Evolutionary conservation across 2,797 vertebrate species (phyloP), one percentile per base, ranked within the genome.

Genomic region (Neopelma chrysocephalum): DNA sequence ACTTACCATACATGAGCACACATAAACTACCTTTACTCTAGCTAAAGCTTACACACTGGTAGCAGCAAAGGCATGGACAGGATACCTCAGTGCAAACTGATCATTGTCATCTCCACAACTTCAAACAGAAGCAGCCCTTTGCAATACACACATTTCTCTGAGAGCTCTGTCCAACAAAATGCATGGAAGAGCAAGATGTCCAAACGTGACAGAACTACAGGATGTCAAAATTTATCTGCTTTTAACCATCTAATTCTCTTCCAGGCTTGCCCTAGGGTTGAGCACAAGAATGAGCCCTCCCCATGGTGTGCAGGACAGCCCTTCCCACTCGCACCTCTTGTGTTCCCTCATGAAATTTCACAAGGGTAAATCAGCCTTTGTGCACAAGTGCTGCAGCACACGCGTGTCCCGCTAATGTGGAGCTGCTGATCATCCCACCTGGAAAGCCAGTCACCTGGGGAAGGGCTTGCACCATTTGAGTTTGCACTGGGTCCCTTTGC

Each of bases 351-450:
- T 11, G 16, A 66, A 29, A 43, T 19, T 34, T 23, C 71, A 17
- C 1, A 1, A 0, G 4, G 45, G n/a, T 26, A 34, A 42, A 73
- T 34, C 18, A 38, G 14, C 18, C 40, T 47, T 71, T 86, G 22
- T 5, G 15, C 31, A 32, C 53, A 64, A 26, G 8, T 43, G 45
- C 45, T 56, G 58, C 45, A 43, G 69, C 27, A 51, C 69, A 19
- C 0, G 0, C 12, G 8, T 32, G 29, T 29, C 82, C 45, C 47
- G 50, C 64, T 47, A 15, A 40, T 0, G 4, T 14, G 69, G 64
- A 76, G 34, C 79, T 76, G 73, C 75, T 29, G 32, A 31, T 13
- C 36, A 34, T 25, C 27, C 1, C 6, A 5, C 15, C 51, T 15
- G 31, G 31, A 43, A 10, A 72, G 70, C 15, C 47, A 66, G 48